A percentile compares a stretch with the other conserved stretches of the same genome.
Conservation (phyloP, 2,113 vertebrate genomes). For the Zapus hudsonius region DNA sequence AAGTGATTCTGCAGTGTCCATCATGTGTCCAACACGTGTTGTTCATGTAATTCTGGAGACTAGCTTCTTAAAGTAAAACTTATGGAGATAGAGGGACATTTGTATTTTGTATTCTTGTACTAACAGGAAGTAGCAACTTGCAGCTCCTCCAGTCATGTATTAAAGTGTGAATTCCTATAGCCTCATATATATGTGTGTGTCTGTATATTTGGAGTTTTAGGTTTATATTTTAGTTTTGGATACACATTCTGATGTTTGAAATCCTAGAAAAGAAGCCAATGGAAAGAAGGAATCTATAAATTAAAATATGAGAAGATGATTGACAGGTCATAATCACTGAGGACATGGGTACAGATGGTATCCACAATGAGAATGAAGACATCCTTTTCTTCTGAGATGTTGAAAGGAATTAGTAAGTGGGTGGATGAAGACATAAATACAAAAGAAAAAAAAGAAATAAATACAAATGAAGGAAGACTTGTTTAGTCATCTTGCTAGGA, state of each 20-base stretch:
- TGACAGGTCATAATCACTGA: no score
- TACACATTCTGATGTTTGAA: neutral
- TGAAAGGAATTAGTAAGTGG: no score
- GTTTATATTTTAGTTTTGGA: constrained; percentile 37
- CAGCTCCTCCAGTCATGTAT: neutral
- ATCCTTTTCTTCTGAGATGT: no score
- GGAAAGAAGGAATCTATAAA: neutral
- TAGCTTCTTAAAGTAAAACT: constrained; percentile 35
- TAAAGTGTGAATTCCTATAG: neutral
- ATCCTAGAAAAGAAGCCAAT: neutral
- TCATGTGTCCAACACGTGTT: neutral
- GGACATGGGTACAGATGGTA: no score
- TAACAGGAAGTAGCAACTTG: neutral
- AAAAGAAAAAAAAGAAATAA: no score
- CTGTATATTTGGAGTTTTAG: neutral
- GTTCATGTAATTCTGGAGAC: constrained; percentile 5
- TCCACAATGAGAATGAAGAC: no score
- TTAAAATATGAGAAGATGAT: no score
- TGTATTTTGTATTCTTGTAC: constrained; percentile 15
- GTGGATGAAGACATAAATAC: no score
- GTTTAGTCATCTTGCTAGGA: no score
- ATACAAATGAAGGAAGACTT: no score
- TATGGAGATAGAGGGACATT: neutral
- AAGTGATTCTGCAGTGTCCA: neutral
- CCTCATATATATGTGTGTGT: neutral